Conservation (phyloP, 1,140 invertebrate species). For the Fopius arisanus region DNA sequence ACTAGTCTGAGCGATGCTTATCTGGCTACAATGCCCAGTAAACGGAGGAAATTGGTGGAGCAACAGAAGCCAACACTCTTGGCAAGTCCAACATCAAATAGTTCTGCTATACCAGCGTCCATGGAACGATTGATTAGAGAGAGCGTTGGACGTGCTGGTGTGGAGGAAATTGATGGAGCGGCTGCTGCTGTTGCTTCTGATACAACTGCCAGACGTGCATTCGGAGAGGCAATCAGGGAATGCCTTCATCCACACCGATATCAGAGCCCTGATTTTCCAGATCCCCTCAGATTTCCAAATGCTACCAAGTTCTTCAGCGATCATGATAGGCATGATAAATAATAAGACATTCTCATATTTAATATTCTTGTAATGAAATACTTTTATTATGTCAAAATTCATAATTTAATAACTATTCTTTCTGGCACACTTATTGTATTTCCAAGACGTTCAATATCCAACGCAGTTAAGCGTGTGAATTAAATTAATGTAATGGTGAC, state of each 20-base stretch:
- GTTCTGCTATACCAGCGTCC: conserved; percentile 51
- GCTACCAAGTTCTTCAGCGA: conserved; percentile 58
- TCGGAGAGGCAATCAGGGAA: conserved; percentile 60
- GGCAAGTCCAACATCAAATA: conserved; percentile 52
- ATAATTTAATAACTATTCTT: background rate
- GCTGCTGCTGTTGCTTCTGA: conserved; percentile 55
- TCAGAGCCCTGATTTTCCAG: conserved; percentile 54
- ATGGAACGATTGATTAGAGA: conserved; percentile 59
- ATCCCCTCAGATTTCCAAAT: conserved; percentile 58
- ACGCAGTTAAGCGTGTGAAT: background rate
- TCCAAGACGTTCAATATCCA: background rate
- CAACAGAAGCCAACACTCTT: conserved; percentile 59
- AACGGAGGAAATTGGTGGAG: conserved; percentile 77
- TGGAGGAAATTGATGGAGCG: conserved; percentile 57
- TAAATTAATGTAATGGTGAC: conserved; percentile 19
- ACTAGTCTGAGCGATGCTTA: conserved; percentile 83
- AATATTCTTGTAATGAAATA: conserved; percentile 12
- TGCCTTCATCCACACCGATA: conserved; percentile 53
- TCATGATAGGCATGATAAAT: conserved; percentile 46
- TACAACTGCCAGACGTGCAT: conserved; percentile 56
- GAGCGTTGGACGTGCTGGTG: conserved; percentile 51
- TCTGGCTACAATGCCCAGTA: conserved; percentile 80
- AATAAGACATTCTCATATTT: conserved; percentile 35
- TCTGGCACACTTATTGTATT: background rate
- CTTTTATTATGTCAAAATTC: background rate